Percentiles rank a stretch among this genome's conserved stretches.
Evolutionary conservation across 2,113 vertebrate species (phyloP).

Genomic region (Stigmatopora argus): DNA sequence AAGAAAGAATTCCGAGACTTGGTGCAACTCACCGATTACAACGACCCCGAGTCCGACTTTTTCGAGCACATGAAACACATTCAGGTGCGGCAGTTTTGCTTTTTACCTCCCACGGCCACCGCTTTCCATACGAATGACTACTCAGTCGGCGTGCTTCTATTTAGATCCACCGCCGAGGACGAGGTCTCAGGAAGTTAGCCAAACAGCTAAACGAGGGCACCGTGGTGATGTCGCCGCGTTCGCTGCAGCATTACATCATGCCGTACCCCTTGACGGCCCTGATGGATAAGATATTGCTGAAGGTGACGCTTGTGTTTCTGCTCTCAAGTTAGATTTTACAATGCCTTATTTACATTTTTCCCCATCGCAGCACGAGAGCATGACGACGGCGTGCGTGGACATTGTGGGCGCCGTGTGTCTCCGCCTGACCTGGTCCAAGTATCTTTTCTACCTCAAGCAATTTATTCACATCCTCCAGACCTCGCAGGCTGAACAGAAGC

Average conservation of each 20-base stretch:
- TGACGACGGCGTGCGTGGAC: constrained; percentile 84
- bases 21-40: constrained; percentile 84
- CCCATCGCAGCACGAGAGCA: constrained; percentile 79
- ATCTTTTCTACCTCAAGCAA: constrained; percentile 86
- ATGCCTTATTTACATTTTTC: background rate
- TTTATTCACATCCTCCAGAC: constrained; percentile 87
- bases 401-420: constrained; percentile 84
- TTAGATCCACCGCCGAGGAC: constrained; percentile 88
- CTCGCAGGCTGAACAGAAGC: constrained; percentile 79
- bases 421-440: constrained; percentile 87
- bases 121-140: no score
- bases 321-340: background rate
- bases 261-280: constrained; percentile 86
- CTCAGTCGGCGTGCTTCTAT: background rate
- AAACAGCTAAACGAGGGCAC: constrained; percentile 84
- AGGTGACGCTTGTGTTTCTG: constrained; percentile 68
- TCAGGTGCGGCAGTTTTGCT: constrained; percentile 73
- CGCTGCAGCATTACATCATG: constrained; percentile 93
- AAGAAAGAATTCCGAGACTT: constrained; percentile 84
- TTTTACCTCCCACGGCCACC: no score
- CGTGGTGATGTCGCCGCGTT: constrained; percentile 77
- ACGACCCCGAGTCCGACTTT: constrained; percentile 93
- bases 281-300: constrained; percentile 86
- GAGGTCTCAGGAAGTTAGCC: constrained; percentile 86
- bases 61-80: constrained; percentile 99